Evolutionary conservation across 2,797 vertebrate genomes (phyloP).

Genomic region (Tarsius wallacei): DNA sequence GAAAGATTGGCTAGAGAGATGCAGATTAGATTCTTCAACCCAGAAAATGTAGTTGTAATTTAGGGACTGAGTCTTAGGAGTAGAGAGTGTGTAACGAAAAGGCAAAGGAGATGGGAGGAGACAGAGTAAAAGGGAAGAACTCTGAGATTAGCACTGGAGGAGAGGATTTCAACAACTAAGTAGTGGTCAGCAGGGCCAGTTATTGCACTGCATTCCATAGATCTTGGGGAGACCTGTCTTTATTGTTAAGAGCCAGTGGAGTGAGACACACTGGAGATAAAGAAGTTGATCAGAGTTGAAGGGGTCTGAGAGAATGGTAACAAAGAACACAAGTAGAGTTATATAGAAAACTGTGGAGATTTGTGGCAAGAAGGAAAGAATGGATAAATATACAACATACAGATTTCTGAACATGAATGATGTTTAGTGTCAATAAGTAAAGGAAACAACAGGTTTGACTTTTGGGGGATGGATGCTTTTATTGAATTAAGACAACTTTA

Average conservation of each 20-base stretch:
- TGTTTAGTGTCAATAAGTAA: neutral
- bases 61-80: neutral
- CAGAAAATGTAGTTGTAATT: neutral
- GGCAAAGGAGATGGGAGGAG: neutral
- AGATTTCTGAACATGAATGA: neutral
- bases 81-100: neutral
- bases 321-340: neutral
- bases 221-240: neutral
- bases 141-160: neutral
- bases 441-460: neutral
- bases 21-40: neutral
- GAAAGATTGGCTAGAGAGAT: neutral
- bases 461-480: neutral
- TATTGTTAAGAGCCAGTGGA: neutral
- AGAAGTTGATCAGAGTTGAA: neutral
- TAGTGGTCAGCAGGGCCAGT: neutral
- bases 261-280: neutral
- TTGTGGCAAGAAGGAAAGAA: neutral
- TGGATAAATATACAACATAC: neutral
- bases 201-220: rapidly evolving
- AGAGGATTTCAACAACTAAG: neutral
- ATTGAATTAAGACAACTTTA: neutral
- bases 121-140: neutral
- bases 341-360: neutral
- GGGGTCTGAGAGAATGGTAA: neutral